phyloP scores from a whole-genome alignment of 2,113 vertebrate species.

The Vulpes vulpes region DNA sequence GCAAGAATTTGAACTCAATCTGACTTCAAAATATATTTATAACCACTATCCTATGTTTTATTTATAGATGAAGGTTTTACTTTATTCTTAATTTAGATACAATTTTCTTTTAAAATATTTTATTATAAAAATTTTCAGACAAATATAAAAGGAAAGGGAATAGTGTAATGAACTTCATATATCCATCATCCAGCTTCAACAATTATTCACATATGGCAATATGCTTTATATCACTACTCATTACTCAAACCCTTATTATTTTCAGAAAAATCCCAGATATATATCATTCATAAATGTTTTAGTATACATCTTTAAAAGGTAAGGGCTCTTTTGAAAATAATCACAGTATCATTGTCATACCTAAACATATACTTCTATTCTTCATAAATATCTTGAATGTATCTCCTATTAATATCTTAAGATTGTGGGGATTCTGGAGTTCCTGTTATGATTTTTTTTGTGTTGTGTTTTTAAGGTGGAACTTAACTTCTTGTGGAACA shows the following conservation, averaged over 20 bases:
- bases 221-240: background rate
- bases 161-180: background rate
- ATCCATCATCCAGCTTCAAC: background rate
- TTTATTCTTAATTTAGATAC: slow-evolving; percentile 20
- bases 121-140: background rate
- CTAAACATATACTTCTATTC: slow-evolving; percentile 2
- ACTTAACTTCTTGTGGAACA: slow-evolving; percentile 97
- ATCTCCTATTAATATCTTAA: slow-evolving; percentile 38
- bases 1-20: slow-evolving; percentile 48
- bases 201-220: background rate
- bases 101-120: slow-evolving; percentile 55
- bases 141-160: background rate
- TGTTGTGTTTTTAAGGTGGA: slow-evolving; percentile 91
- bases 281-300: slow-evolving; percentile 63
- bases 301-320: slow-evolving; percentile 22
- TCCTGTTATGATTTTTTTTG: slow-evolving; percentile 66
- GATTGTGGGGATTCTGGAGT: background rate
- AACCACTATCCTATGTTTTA: background rate
- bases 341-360: background rate
- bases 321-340: slow-evolving; percentile 41
- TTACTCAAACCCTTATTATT: background rate
- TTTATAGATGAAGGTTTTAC: slow-evolving; percentile 18
- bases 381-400: slow-evolving; percentile 36
- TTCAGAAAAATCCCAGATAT: background rate
- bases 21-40: slow-evolving; percentile 37